phyloP scores from a whole-genome alignment of 1,140 invertebrate species.

The Nilaparvata lugens region DNA sequence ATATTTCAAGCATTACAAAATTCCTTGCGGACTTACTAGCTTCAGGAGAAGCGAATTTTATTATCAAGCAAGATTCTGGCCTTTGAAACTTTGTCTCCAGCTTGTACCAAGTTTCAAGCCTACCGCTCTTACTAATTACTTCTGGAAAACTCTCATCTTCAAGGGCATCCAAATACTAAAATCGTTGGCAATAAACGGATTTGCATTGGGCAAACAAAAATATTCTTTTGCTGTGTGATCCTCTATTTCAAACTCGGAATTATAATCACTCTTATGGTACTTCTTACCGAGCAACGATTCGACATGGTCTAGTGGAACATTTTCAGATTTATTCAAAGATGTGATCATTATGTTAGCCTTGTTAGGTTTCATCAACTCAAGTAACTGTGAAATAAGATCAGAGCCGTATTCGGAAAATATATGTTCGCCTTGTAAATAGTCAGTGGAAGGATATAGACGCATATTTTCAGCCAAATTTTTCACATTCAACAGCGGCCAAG shows the following conservation, averaged over 20 bases:
- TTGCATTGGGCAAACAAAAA: slow-evolving; percentile 62
- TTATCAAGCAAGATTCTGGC: slow-evolving; percentile 66
- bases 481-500: slow-evolving; percentile 61
- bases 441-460: slow-evolving; percentile 64
- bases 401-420: slow-evolving; percentile 73
- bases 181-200: slow-evolving; percentile 73
- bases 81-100: slow-evolving; percentile 75
- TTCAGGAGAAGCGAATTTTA: slow-evolving; percentile 62
- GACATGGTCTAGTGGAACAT: slow-evolving; percentile 45
- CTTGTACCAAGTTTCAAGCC: slow-evolving; percentile 74
- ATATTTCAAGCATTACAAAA: slow-evolving; percentile 48
- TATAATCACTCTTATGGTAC: slow-evolving; percentile 33
- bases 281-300: slow-evolving; percentile 65
- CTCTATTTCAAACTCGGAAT: too few relatives aligned
- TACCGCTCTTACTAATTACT: slow-evolving; percentile 48
- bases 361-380: slow-evolving; percentile 56
- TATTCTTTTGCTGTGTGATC: slow-evolving; percentile 21
- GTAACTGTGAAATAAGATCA: slow-evolving; percentile 52
- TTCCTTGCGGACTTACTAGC: slow-evolving; percentile 46
- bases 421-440: slow-evolving; percentile 63
- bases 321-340: slow-evolving; percentile 38
- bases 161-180: slow-evolving; percentile 57
- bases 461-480: slow-evolving; percentile 66
- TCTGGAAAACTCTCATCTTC: slow-evolving; percentile 45
- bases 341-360: slow-evolving; percentile 66